Conservation (phyloP, 2,888 invertebrate genomes). For the Drosophila paracracens region DNA sequence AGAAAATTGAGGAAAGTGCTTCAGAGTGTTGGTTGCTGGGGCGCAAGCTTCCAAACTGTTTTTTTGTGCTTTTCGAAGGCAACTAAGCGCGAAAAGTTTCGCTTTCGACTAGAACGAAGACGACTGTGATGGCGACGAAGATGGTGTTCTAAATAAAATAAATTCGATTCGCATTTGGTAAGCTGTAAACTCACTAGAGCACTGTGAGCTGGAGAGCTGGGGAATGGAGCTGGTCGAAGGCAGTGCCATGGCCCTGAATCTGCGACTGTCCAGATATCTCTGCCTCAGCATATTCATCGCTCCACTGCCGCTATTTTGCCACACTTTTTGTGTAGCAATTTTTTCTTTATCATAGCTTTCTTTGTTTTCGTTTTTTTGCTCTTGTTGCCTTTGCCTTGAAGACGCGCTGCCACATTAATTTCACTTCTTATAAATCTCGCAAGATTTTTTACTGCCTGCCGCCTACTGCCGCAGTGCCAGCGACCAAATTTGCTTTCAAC, state of each 20-base stretch:
- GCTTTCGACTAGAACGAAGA: conserved; percentile 50
- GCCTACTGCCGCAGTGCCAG: conserved; percentile 12
- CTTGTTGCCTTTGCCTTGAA: conserved; percentile 32
- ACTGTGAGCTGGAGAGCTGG: not conserved
- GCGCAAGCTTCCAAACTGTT: conserved; percentile 30
- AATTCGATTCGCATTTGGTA: conserved; percentile 77
- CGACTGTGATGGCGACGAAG: conserved; percentile 24
- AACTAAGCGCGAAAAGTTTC: conserved; percentile 78
- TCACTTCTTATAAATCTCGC: conserved; percentile 81
- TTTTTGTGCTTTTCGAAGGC: conserved; percentile 57
- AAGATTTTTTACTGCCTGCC: conserved; percentile 51
- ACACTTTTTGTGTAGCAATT: conserved; percentile 34
- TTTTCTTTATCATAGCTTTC: conserved; percentile 22
- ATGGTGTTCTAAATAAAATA: conserved; percentile 71
- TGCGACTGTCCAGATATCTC: conserved; percentile 31
- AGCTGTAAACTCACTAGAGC: conserved; percentile 25
- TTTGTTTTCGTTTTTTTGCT: conserved; percentile 23
- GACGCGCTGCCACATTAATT: conserved; percentile 78
- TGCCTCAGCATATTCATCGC: conserved; percentile 46
- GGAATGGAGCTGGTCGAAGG: not conserved
- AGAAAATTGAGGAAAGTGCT: conserved; percentile 57
- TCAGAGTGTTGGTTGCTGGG: conserved; percentile 11
- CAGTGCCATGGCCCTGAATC: conserved; percentile 6
- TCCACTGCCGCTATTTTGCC: conserved; percentile 27
- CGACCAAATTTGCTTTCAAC: conserved; percentile 38